Base-by-base conservation (phyloP, 2,888 invertebrate species). In the Plagodis pulveraria region DNA sequence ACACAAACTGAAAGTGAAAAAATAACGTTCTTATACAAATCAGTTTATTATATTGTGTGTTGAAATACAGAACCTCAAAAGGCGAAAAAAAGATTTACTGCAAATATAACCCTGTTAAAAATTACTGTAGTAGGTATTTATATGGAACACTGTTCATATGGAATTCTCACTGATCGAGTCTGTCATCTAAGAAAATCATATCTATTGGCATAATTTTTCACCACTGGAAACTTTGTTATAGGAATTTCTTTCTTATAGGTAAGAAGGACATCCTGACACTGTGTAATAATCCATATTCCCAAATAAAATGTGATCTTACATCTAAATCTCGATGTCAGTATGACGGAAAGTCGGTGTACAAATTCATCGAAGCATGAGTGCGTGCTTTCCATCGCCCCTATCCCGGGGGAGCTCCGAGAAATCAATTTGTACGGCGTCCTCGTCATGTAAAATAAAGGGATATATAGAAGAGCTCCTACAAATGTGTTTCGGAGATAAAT, bases 401-500 rank as follows among this genome's bases (percentile, higher is more conserved):
- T 72, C 74, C 69, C 68, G 52, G 58, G 72, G 70, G 74, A 77
- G 69, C 58, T 48, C 62, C 63, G 63, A 71, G 72, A 75, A 83
- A 83, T 83, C 82, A 84, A 83, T 86, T 83, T 83, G 78, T 76
- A 72, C 78, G 63, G 64, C 70, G 69, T 69, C 73, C 70, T 70
- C 71, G 70, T 75, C 75, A 78, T 83, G 81, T 81, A 80, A 82
- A 84, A 83, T 83, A 80, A 82, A 82, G 72, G 77, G 74, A 78
- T 81, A 77, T 74, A 78, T 76, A 77, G 69, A 70, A 70, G 65
- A 78, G 73, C 72, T 76, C 63, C 71, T 72, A 77, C 76, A 81
- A 82, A 83, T 84, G 80, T 81, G 77, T 80, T 80, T 80, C 78
- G 65, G 70, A 82, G 79, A 84, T 83, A 84, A 85, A 85, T 84